phyloP scores from a whole-genome alignment of 2,797 vertebrate species.

The Scyliorhinus canicula region DNA sequence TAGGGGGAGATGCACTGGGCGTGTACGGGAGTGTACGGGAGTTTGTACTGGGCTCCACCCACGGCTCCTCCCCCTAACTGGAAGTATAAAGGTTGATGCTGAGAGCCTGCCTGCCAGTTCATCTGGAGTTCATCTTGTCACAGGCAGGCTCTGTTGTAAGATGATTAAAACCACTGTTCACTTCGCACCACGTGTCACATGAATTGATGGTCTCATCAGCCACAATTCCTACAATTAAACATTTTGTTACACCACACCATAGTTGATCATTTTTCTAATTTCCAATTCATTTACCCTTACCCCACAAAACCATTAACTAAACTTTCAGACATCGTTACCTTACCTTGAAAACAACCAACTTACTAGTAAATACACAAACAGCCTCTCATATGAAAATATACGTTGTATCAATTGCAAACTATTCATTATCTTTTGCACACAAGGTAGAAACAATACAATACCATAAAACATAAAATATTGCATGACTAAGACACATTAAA shows the following conservation, averaged over 20 bases:
- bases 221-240: neutral
- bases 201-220: too few relatives aligned
- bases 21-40: too few relatives aligned
- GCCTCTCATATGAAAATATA: neutral
- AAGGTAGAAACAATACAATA: neutral
- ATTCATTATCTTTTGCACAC: neutral
- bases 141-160: too few relatives aligned
- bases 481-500: neutral
- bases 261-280: neutral
- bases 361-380: neutral
- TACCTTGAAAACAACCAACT: neutral
- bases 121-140: too few relatives aligned
- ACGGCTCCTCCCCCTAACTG: too few relatives aligned
- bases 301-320: neutral
- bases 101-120: too few relatives aligned
- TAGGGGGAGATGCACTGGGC: too few relatives aligned
- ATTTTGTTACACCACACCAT: neutral
- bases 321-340: neutral
- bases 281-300: neutral
- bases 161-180: too few relatives aligned
- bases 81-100: too few relatives aligned
- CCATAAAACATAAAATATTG: neutral
- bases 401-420: neutral
- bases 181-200: too few relatives aligned
- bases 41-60: too few relatives aligned